Percentiles rank a stretch among this genome's conserved stretches.
These are phyloP conservation scores for Heterotilapia buettikoferi DNA, from an alignment of 2,113 vertebrate species.

Conservation along the genomic window DNA sequence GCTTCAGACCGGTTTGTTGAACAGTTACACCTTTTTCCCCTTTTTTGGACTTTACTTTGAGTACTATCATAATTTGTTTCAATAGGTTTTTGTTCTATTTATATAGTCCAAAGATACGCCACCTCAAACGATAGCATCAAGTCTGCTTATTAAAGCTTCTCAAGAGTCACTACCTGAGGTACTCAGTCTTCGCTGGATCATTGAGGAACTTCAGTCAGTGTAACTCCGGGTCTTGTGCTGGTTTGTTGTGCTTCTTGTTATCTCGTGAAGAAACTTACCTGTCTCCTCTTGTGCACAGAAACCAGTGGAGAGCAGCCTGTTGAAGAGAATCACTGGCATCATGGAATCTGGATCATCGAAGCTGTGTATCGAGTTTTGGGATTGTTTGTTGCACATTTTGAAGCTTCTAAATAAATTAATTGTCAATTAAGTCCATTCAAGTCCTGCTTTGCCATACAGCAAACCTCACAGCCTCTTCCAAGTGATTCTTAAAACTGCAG, in stretches of 20 bases:
- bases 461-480: not conserved
- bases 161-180: accelerated
- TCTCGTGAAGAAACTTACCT: not conserved
- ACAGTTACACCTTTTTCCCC: accelerated
- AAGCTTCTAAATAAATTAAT: not conserved
- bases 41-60: not conserved
- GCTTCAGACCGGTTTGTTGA: not conserved
- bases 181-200: accelerated
- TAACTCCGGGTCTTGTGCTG: not conserved
- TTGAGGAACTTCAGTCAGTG: accelerated
- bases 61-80: not conserved
- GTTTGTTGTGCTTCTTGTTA: not conserved
- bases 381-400: not conserved
- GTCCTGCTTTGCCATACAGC: not conserved
- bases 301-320: not conserved
- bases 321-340: not conserved
- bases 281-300: not conserved
- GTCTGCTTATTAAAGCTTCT: not conserved
- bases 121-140: accelerated
- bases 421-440: not conserved
- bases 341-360: accelerated
- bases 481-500: not conserved
- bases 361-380: not conserved
- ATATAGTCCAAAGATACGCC: not conserved
- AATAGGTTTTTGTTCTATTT: accelerated